A percentile compares a stretch with the other conserved stretches of the same genome.
These are phyloP conservation scores for Ianthella basta DNA, from an alignment of 37 sponge, comb jelly and placozoan genomes.

Conservation along the genomic window DNA sequence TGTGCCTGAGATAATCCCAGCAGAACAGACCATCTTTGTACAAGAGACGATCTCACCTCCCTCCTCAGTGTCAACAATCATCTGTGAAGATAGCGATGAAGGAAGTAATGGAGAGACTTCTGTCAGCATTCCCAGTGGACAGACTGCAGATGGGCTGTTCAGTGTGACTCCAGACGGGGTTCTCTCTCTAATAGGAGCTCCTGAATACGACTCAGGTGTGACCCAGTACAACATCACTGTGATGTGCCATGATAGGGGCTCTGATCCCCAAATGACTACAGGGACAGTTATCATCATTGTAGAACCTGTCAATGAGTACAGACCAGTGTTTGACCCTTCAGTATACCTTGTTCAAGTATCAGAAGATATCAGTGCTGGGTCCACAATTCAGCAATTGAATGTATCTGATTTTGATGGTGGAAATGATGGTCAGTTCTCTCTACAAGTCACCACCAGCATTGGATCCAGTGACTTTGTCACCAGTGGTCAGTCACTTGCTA, in stretches of 20 bases:
- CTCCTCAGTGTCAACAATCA: background rate
- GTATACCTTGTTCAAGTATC: background rate
- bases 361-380: background rate
- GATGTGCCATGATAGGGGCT: background rate
- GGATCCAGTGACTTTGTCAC: conserved; percentile 41
- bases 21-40: conserved; percentile 18
- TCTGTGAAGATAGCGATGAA: conserved; percentile 54
- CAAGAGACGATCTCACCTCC: conserved; percentile 26
- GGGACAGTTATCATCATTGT: conserved; percentile 38
- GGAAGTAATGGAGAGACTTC: conserved; percentile 46
- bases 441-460: conserved; percentile 19
- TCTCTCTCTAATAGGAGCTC: background rate
- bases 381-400: conserved; percentile 8
- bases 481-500: background rate
- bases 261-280: background rate
- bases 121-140: conserved; percentile 14
- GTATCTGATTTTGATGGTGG: conserved; percentile 55
- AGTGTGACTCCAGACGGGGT: background rate
- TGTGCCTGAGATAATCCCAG: conserved; percentile 27
- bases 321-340: conserved; percentile 44
- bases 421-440: conserved; percentile 28
- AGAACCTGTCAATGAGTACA: conserved; percentile 46
- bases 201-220: conserved; percentile 46
- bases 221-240: conserved; percentile 32
- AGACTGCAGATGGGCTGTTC: conserved; percentile 7